Conservation (phyloP, 2,888 invertebrate genomes). For the Orthosia incerta region DNA sequence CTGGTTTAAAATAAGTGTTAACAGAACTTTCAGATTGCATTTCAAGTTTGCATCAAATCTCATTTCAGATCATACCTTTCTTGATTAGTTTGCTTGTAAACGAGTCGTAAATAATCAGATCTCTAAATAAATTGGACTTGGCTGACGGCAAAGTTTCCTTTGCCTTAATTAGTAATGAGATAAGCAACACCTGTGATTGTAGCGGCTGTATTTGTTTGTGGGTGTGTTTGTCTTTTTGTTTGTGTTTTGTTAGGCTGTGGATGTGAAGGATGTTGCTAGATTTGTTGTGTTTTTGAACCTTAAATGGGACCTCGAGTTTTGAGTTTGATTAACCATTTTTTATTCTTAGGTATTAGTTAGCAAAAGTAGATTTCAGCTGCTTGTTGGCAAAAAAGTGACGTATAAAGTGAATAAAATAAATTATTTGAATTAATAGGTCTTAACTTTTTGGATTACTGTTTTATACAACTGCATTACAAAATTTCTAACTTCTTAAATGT, state of each 20-base stretch:
- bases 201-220: conserved; percentile 64
- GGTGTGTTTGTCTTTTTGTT: conserved; percentile 26
- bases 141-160: conserved; percentile 65
- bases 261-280: neutral
- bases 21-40: conserved; percentile 12
- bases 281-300: neutral
- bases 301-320: too few species aligned
- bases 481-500: too few species aligned
- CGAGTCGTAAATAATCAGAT: conserved; percentile 66
- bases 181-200: conserved; percentile 77
- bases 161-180: conserved; percentile 74
- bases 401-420: too few species aligned
- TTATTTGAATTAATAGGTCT: too few species aligned
- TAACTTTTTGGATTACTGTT: too few species aligned
- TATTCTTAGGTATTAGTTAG: too few species aligned
- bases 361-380: too few species aligned
- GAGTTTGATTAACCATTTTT: too few species aligned
- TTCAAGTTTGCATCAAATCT: conserved; percentile 29
- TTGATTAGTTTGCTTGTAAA: conserved; percentile 48
- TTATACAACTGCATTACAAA: too few species aligned
- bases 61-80: conserved; percentile 39
- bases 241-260: conserved; percentile 1
- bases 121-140: conserved; percentile 65
- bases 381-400: too few species aligned
- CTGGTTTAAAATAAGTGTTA: neutral